A percentile compares a stretch with the other conserved stretches of the same genome.
These are phyloP conservation scores for Philonicus albiceps DNA, from an alignment of 2,888 invertebrate genomes.

Conservation along the genomic window DNA sequence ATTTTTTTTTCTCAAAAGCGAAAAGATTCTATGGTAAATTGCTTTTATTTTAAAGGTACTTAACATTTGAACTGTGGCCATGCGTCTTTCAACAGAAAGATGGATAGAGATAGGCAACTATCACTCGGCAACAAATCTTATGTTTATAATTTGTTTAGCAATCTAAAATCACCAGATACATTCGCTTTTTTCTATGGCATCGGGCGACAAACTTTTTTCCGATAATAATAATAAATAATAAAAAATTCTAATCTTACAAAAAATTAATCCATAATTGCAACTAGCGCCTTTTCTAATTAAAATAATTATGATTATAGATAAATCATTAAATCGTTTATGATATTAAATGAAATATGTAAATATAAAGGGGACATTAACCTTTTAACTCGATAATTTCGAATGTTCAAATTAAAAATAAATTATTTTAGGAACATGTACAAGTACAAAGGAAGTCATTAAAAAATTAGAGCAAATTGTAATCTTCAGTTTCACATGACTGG, in stretches of 20 bases:
- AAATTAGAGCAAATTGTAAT: neutral
- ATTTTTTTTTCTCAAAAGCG: too few relatives aligned
- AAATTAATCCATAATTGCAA: neutral
- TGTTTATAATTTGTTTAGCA: neutral
- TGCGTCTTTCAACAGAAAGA: neutral
- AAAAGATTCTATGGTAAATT: neutral
- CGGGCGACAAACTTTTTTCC: neutral
- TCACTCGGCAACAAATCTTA: neutral
- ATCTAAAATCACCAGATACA: neutral
- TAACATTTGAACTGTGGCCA: neutral
- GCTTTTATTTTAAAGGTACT: neutral
- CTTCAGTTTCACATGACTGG: neutral
- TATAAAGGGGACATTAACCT: neutral
- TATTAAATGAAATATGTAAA: neutral
- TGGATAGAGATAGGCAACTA: neutral
- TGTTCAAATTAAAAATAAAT: neutral
- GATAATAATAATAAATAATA: neutral
- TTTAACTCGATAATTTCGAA: neutral
- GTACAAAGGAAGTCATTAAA: neutral
- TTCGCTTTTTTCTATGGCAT: neutral
- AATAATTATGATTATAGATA: neutral
- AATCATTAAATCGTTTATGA: neutral
- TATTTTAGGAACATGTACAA: neutral
- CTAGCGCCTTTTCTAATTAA: neutral
- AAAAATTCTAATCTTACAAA: neutral